These are phyloP conservation scores for Xerus inauris DNA, from an alignment of 2,113 vertebrate genomes.

Conservation along the genomic window DNA sequence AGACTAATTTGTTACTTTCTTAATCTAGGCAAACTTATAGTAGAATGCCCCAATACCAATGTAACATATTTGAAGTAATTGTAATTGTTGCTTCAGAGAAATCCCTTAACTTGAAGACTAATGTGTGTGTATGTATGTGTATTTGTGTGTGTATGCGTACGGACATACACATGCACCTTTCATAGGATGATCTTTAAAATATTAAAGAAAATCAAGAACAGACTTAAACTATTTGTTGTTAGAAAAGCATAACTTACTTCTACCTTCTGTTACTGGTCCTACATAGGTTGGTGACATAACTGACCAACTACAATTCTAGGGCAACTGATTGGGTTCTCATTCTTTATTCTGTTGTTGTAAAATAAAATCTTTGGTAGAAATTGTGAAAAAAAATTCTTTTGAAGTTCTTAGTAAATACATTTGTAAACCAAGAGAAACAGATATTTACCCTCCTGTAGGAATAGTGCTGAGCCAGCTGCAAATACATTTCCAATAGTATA, in stretches of 20 bases:
- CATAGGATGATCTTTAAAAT: constrained; percentile 26
- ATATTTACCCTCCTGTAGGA: not conserved
- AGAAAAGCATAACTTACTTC: not conserved
- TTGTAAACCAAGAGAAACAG: not conserved
- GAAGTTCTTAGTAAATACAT: not conserved
- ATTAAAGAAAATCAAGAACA: not conserved
- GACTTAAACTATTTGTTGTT: not conserved
- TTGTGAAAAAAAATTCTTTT: not conserved
- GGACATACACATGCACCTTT: not conserved
- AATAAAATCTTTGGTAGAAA: not conserved
- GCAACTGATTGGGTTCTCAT: constrained; percentile 10
- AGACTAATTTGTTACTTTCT: not conserved
- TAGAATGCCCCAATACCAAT: not conserved
- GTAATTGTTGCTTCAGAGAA: not conserved
- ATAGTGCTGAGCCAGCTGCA: not conserved
- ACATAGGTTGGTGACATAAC: not conserved
- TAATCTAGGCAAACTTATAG: not conserved
- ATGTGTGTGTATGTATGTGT: not conserved
- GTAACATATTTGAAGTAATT: not conserved
- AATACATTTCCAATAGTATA: not conserved
- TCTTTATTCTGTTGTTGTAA: not conserved
- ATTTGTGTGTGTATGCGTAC: too few species aligned
- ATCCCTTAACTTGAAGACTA: constrained; percentile 29
- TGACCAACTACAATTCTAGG: not conserved
- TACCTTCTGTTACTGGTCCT: not conserved